Evolutionary conservation across 2,888 invertebrate species (phyloP).

Genomic region (Anthophora plumipes): DNA sequence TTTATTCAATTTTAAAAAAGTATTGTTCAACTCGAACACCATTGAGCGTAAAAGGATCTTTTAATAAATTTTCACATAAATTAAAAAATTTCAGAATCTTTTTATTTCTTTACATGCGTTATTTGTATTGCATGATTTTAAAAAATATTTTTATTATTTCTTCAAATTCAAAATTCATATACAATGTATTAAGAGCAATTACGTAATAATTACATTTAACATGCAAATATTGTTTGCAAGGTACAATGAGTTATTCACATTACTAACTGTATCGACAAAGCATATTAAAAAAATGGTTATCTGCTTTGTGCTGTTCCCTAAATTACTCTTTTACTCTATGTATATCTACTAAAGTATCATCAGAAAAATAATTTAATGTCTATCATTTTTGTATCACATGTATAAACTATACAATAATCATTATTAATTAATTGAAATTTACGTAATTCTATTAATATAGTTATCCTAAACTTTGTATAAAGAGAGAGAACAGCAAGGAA

Average conservation of each 20-base stretch:
- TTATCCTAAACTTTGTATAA: conserved; percentile 3
- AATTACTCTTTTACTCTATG: neutral
- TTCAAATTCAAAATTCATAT: conserved; percentile 20
- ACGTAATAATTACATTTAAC: neutral
- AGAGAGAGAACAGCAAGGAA: conserved; percentile 3
- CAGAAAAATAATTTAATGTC: conserved; percentile 29
- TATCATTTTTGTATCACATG: neutral
- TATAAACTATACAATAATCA: conserved; percentile 36
- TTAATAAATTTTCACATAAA: neutral
- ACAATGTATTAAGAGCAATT: conserved; percentile 17
- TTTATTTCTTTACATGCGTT: conserved; percentile 9
- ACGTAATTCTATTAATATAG: conserved; percentile 15
- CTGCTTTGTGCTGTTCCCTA: neutral
- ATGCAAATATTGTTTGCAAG: conserved; percentile 11
- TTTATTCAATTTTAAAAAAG: no score
- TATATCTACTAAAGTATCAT: conserved; percentile 18
- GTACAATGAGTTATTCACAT: conserved; percentile 10
- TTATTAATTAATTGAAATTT: conserved; percentile 22
- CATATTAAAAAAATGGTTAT: neutral
- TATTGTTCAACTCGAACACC: no score
- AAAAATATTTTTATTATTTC: conserved; percentile 27
- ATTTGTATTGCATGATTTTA: conserved; percentile 19
- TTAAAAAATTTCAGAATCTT: conserved; percentile 5
- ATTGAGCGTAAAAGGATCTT: no score
- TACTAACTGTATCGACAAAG: neutral